Evolutionary conservation across 2,888 invertebrate genomes (phyloP), one percentile per base, ranked within the genome.

Genomic region (Ischnus inquisitorius): DNA sequence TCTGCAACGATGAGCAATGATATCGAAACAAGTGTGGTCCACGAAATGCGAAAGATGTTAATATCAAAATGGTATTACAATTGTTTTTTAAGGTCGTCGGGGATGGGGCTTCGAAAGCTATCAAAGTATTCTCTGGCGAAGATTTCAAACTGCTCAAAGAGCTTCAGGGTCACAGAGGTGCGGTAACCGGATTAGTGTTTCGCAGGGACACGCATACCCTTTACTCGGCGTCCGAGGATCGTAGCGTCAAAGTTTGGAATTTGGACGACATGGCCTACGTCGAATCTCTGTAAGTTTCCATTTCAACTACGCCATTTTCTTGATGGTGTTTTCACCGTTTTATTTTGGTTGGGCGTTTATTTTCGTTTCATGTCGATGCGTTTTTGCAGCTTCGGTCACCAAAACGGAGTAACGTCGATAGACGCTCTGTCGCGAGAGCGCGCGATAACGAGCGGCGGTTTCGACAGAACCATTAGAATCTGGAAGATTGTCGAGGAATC

Each of bases 401-500:
- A 98, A 93, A 96, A 97, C 89, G 95, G 95, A 1, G 96, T 99
- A 8, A 97, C 97, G 3, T 96, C 97, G 8, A 97, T 99, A 85
- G 99, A 99, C 94, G 97, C 98, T 10, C 94, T 99, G 80, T 95
- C 96, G 41, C 95, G 97, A 88, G 99, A 99, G 91, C 95, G 98
- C 87, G 97, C 97, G 3, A 95, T 99, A 12, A 97, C 98, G 0
- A 96, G 97, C 19, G 99, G 99, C 16, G 98, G 99, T 3, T 95
- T 97, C 84, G 99, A 99, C 92, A 95, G 96, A 54, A 96, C 97
- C 1, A 94, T 99, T 19, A 95, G 99, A 88, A 95, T 99, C 88
- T 99, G 99, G 99, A 99, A 99, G 94, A 97, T 99, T 79, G 96
- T 97, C 0, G 99, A 99, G 94, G 99, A 99, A 93, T 98, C 99